Conservation (phyloP, 2,113 vertebrate genomes). For the Siniperca knerii region DNA sequence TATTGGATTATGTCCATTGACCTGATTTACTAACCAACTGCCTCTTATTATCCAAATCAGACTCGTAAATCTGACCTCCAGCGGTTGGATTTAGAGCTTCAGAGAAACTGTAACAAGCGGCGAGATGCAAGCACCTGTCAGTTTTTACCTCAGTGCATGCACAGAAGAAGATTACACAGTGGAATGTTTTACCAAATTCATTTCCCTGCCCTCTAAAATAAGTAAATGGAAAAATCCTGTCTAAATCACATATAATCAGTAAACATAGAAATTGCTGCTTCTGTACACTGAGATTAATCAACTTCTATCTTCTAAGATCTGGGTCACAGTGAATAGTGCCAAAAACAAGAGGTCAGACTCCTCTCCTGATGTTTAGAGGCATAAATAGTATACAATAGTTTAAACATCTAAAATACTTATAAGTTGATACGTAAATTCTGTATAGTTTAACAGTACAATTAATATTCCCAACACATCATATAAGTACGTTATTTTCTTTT, state of each 20-base stretch:
- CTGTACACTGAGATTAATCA: conserved; percentile 54
- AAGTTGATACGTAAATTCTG: not conserved
- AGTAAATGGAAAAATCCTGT: not conserved
- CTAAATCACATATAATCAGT: conserved; percentile 32
- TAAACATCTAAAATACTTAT: not conserved
- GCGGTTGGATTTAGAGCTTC: conserved; percentile 46
- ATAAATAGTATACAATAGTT: not conserved
- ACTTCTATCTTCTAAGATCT: conserved; percentile 54
- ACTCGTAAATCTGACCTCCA: conserved; percentile 65
- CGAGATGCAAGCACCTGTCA: conserved; percentile 18
- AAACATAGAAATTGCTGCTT: conserved; percentile 30
- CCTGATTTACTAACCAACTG: conserved; percentile 79
- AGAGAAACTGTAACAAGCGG: conserved; percentile 33
- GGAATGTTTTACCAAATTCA: not conserved
- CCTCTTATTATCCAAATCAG: conserved; percentile 68
- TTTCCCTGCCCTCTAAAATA: not conserved
- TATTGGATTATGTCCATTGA: conserved; percentile 79
- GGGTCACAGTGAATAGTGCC: conserved; percentile 52
- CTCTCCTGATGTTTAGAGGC: conserved; percentile 21
- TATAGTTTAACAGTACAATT: not conserved
- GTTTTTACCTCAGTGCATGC: not conserved
- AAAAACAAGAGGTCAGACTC: conserved; percentile 42
- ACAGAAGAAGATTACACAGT: conserved; percentile 6
- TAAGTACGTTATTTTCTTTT: not conserved
- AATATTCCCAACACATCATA: not conserved